These are phyloP conservation scores for Pongo abelii DNA, from an alignment of 2,113 vertebrate genomes.

Conservation along the genomic window DNA sequence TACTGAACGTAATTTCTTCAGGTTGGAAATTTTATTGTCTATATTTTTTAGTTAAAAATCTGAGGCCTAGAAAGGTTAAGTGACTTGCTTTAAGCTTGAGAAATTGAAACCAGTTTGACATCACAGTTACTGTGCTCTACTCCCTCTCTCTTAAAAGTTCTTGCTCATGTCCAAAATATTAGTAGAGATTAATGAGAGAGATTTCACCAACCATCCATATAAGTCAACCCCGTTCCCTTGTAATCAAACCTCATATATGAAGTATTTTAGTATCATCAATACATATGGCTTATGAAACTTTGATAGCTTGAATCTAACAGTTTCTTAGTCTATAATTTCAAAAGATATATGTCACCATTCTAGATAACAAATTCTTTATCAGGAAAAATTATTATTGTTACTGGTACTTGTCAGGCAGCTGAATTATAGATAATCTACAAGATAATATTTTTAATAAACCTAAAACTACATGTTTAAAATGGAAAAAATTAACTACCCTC, in stretches of 20 bases:
- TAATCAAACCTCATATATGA: slow-evolving; percentile 44
- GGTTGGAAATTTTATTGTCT: slow-evolving; percentile 35
- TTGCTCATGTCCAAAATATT: slow-evolving; percentile 33
- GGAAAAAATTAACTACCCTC: background rate
- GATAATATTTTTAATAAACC: slow-evolving; percentile 43
- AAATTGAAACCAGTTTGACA: slow-evolving; percentile 28
- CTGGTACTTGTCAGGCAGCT: slow-evolving; percentile 8
- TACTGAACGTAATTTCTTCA: slow-evolving; percentile 21
- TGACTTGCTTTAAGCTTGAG: slow-evolving; percentile 1
- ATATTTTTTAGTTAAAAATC: slow-evolving; percentile 47
- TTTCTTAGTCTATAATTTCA: slow-evolving; percentile 49
- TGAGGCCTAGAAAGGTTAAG: slow-evolving; percentile 28
- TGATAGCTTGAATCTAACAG: slow-evolving; percentile 30
- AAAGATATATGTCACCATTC: slow-evolving; percentile 54
- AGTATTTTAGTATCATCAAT: slow-evolving; percentile 53
- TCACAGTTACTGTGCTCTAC: background rate
- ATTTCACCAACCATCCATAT: slow-evolving; percentile 49
- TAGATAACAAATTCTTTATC: slow-evolving; percentile 46
- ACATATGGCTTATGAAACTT: slow-evolving; percentile 61
- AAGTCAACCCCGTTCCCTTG: slow-evolving; percentile 60
- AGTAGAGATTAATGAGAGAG: slow-evolving; percentile 41
- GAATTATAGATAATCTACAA: slow-evolving; percentile 39
- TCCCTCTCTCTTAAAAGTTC: background rate
- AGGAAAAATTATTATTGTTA: slow-evolving; percentile 28
- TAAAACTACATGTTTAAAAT: slow-evolving; percentile 42